phyloP scores from a whole-genome alignment of 2,888 invertebrate genomes.

The Chironomus tentans region DNA sequence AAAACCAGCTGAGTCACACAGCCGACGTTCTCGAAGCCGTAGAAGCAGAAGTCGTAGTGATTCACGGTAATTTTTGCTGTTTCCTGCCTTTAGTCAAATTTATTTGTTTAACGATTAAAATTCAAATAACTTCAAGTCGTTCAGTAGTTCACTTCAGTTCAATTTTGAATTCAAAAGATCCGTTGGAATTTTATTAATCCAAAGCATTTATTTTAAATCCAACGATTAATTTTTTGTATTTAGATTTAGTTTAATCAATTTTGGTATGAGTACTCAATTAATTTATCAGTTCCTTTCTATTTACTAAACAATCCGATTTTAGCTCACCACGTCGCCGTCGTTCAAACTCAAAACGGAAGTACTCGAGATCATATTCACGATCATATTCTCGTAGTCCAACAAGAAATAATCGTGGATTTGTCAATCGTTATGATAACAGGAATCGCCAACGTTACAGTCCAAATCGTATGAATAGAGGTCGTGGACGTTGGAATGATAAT shows the following conservation, averaged over 20 bases:
- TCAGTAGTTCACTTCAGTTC: too few relatives aligned
- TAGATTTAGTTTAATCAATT: too few relatives aligned
- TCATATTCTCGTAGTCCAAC: slow-evolving; percentile 12
- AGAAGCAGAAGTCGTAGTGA: slow-evolving; percentile 45
- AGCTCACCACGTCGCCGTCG: slow-evolving; percentile 18
- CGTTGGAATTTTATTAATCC: too few relatives aligned
- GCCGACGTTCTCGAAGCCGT: slow-evolving; percentile 38
- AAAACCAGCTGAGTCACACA: slow-evolving; percentile 33
- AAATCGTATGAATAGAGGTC: neutral
- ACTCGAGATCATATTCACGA: slow-evolving; percentile 7
- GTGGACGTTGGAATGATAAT: slow-evolving; percentile 34
- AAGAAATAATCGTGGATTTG: neutral
- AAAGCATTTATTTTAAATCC: too few relatives aligned
- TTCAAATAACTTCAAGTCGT: too few relatives aligned
- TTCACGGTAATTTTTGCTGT: slow-evolving; percentile 36
- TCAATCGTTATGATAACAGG: neutral
- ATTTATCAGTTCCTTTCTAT: too few relatives aligned
- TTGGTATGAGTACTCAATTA: neutral
- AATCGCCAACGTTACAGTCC: neutral
- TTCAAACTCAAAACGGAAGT: neutral
- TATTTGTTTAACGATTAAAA: too few relatives aligned
- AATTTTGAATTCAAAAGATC: too few relatives aligned
- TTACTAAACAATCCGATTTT: neutral
- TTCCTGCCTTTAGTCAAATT: too few relatives aligned
- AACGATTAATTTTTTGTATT: too few relatives aligned